Conservation (phyloP, 1,140 invertebrate species). For the Apis dorsata region DNA sequence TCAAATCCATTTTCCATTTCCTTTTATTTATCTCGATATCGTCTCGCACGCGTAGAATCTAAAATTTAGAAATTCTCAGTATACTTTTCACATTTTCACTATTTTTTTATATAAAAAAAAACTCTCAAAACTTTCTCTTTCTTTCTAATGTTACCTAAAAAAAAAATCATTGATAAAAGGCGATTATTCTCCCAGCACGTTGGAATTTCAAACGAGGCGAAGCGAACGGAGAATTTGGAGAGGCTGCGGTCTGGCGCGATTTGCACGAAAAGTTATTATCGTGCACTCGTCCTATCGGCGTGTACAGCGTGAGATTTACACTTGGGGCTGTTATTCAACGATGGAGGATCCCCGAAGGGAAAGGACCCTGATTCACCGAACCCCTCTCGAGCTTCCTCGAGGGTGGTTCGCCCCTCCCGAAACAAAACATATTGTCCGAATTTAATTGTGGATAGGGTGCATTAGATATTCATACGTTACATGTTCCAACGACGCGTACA, state of each 20-base stretch:
- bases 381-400: constrained; percentile 53
- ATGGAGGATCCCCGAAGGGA: constrained; percentile 49
- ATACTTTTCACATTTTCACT: no score
- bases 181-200: not conserved
- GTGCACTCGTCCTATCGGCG: constrained; percentile 52
- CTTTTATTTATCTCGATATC: no score
- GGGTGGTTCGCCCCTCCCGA: constrained; percentile 70
- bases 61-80: no score
- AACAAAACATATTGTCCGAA: constrained; percentile 80
- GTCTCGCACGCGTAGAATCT: no score
- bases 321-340: constrained; percentile 69
- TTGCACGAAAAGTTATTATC: constrained; percentile 61
- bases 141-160: no score
- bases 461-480: constrained; percentile 79
- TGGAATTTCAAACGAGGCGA: constrained; percentile 14
- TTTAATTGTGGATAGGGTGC: constrained; percentile 78
- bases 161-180: not conserved
- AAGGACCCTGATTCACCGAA: constrained; percentile 24
- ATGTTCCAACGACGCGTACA: constrained; percentile 74
- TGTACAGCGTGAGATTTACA: constrained; percentile 72
- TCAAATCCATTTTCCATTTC: not conserved
- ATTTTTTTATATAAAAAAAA: no score
- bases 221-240: constrained; percentile 8
- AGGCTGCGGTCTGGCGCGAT: constrained; percentile 43
- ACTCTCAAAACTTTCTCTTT: no score